A percentile compares a stretch with the other conserved stretches of the same genome.
Conservation (phyloP, 2,888 invertebrate species). For the Chymomyza procnemis region DNA sequence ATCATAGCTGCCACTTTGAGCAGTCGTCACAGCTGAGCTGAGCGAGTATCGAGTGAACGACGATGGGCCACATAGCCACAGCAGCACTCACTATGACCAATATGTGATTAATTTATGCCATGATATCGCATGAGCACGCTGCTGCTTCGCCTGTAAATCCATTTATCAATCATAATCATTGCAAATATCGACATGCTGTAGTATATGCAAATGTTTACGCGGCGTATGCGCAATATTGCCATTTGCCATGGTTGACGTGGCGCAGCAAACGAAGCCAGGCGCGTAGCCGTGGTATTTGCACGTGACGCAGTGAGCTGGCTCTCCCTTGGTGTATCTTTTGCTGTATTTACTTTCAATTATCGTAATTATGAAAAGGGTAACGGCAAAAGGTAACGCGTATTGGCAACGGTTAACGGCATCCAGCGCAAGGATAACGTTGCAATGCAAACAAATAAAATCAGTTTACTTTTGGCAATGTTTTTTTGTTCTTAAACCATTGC, state of each 20-base stretch:
- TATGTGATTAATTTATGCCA: constrained; percentile 62
- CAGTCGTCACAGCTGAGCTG: not conserved
- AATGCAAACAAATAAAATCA: constrained; percentile 52
- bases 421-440: constrained; percentile 57
- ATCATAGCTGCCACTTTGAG: constrained; percentile 60
- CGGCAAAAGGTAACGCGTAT: constrained; percentile 13
- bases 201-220: constrained; percentile 60
- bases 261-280: constrained; percentile 10
- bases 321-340: constrained; percentile 45
- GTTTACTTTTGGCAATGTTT: constrained; percentile 64
- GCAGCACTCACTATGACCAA: constrained; percentile 26
- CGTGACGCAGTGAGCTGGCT: constrained; percentile 7
- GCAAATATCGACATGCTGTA: constrained; percentile 33
- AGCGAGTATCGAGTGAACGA: not conserved
- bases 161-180: constrained; percentile 66
- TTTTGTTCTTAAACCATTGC: constrained; percentile 49
- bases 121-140: constrained; percentile 42
- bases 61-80: no score
- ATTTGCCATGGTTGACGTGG: constrained; percentile 29
- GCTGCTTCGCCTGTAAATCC: constrained; percentile 41
- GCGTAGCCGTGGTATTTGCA: constrained; percentile 14
- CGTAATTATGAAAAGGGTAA: constrained; percentile 74
- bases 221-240: constrained; percentile 56
- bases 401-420: constrained; percentile 37
- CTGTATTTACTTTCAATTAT: constrained; percentile 76